Conservation (phyloP, 2,797 vertebrate species). For the Melanotaenia nigrans region DNA sequence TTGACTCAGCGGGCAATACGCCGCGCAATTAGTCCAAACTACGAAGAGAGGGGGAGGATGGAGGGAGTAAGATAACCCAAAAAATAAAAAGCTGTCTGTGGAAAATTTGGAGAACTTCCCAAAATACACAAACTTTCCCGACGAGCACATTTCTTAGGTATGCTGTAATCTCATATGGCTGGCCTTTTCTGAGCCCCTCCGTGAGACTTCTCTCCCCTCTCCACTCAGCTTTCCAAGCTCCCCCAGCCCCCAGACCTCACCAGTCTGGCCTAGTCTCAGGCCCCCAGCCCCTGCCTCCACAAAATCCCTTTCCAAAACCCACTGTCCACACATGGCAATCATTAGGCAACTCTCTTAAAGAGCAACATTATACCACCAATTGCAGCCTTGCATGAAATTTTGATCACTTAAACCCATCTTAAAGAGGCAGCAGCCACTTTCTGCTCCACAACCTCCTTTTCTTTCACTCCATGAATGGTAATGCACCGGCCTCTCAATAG, state of each 20-base stretch:
- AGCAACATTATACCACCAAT: conserved; percentile 81
- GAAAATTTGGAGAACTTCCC: conserved; percentile 82
- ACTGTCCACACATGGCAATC: conserved; percentile 82
- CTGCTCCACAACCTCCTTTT: conserved; percentile 71
- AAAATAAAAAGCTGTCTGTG: conserved; percentile 82
- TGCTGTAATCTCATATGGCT: conserved; percentile 86
- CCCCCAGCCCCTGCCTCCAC: conserved; percentile 73
- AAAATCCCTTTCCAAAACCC: conserved; percentile 77
- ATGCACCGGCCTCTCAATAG: conserved; percentile 74
- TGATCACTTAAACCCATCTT: conserved; percentile 85
- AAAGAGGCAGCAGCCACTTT: conserved; percentile 83
- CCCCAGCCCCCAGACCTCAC: conserved; percentile 72
- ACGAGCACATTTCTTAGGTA: conserved; percentile 82
- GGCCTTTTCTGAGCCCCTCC: conserved; percentile 81
- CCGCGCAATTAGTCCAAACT: conserved; percentile 77
- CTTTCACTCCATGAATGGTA: conserved; percentile 76
- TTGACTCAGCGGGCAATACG: conserved; percentile 63
- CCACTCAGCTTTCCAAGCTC: conserved; percentile 75
- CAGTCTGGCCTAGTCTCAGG: conserved; percentile 75
- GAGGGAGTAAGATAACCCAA: conserved; percentile 76
- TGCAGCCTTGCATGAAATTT: conserved; percentile 81
- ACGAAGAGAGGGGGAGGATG: conserved; percentile 53
- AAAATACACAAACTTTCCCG: conserved; percentile 76
- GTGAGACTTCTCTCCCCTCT: conserved; percentile 75
- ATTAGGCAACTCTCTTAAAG: conserved; percentile 81